Conservation (phyloP, 1,140 invertebrate genomes). For the Drosophila bipectinata region DNA sequence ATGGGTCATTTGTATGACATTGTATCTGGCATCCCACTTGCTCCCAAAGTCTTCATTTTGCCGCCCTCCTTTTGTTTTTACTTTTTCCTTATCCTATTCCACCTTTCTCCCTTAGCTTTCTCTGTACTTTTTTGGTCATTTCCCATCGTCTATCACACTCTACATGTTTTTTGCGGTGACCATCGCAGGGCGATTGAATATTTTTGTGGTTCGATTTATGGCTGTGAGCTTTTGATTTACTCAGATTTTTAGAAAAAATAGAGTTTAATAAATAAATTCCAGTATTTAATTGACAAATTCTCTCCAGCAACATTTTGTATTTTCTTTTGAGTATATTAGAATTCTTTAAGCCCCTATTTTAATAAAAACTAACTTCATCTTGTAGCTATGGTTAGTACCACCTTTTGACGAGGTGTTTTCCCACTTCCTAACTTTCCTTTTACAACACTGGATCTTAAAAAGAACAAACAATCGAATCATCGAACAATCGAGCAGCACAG, state of each 20-base stretch:
- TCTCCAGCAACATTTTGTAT: too few species aligned
- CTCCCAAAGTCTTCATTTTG: constrained; percentile 1
- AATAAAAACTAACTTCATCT: too few species aligned
- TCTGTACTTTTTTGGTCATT: constrained; percentile 44
- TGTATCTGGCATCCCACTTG: constrained; percentile 42
- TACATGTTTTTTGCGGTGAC: constrained; percentile 47
- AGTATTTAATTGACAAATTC: neutral
- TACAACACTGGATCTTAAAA: too few species aligned
- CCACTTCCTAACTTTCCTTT: too few species aligned
- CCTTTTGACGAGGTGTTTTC: too few species aligned
- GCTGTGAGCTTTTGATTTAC: constrained; percentile 2
- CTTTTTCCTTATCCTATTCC: constrained; percentile 8
- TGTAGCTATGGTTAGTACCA: too few species aligned
- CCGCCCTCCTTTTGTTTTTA: constrained; percentile 6
- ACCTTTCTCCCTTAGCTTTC: constrained; percentile 19
- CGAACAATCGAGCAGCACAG: too few species aligned
- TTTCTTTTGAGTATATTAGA: too few species aligned
- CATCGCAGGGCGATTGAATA: constrained; percentile 41
- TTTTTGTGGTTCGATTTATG: neutral
- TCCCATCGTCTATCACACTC: constrained; percentile 68
- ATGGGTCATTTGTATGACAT: constrained; percentile 82
- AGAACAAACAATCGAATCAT: too few species aligned
- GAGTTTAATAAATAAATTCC: neutral
- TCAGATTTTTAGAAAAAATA: neutral
- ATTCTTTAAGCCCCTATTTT: too few species aligned